Evolutionary conservation across 2,113 vertebrate genomes (phyloP).

Genomic region (Bufo bufo): DNA sequence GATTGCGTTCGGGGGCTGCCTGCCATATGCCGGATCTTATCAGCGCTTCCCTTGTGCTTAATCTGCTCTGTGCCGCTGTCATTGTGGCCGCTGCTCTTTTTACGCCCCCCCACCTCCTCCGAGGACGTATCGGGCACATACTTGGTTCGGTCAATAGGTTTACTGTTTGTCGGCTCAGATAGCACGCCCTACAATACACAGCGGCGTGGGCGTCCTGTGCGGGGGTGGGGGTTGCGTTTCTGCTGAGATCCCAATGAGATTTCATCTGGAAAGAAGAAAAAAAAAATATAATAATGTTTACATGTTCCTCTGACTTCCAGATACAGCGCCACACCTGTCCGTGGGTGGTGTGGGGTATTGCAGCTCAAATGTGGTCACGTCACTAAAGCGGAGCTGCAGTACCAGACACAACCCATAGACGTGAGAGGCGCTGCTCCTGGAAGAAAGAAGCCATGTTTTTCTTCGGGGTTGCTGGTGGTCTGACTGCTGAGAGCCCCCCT

Average conservation of each 20-base stretch:
- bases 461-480: too few relatives aligned
- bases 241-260: background rate
- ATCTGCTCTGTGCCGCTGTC: background rate
- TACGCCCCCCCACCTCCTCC: background rate
- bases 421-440: too few relatives aligned
- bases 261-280: too few relatives aligned
- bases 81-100: background rate
- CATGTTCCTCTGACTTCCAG: background rate
- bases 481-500: too few relatives aligned
- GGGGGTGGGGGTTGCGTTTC: background rate
- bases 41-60: background rate
- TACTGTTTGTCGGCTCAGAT: background rate
- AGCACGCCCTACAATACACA: background rate
- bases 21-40: slow-evolving; percentile 50
- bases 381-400: too few relatives aligned
- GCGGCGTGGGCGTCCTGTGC: background rate
- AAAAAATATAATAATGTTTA: too few relatives aligned
- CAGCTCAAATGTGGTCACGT: too few relatives aligned
- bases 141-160: background rate
- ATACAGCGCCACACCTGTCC: background rate
- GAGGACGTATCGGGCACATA: background rate
- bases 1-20: slow-evolving; percentile 25
- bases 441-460: too few relatives aligned
- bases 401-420: too few relatives aligned
- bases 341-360: too few relatives aligned